phyloP scores from a whole-genome alignment of 2,113 vertebrate species.

The Hyaena hyaena region DNA sequence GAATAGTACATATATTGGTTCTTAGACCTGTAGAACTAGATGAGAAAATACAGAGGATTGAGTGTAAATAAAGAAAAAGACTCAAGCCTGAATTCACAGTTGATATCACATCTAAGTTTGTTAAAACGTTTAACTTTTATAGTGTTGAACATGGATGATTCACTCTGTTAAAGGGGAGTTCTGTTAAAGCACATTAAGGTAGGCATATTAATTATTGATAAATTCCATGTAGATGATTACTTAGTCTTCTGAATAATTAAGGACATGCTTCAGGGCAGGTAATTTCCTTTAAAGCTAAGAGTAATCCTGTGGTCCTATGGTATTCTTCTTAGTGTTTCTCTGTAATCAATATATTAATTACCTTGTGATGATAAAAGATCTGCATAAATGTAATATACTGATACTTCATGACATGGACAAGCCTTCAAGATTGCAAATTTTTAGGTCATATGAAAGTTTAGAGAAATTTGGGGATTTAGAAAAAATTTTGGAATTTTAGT shows the following conservation, averaged over 20 bases:
- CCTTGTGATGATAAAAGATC: background rate
- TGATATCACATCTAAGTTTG: background rate
- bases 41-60: background rate
- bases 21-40: background rate
- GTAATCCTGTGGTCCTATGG: background rate
- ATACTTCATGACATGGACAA: background rate
- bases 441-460: background rate
- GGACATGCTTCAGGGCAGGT: background rate
- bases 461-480: background rate
- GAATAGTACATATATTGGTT: background rate
- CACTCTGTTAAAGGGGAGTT: background rate
- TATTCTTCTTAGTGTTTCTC: constrained; percentile 44
- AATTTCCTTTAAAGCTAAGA: constrained; percentile 61
- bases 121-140: constrained; percentile 20
- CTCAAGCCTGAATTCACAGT: background rate
- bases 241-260: constrained; percentile 73
- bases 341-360: constrained; percentile 23
- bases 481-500: constrained; percentile 19
- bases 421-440: background rate
- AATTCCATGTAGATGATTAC: constrained; percentile 46
- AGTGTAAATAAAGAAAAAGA: background rate
- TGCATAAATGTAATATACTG: background rate
- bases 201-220: constrained; percentile 63
- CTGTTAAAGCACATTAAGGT: constrained; percentile 51
- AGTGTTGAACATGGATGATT: background rate